A percentile compares a stretch with the other conserved stretches of the same genome.
Conservation (phyloP, 2,797 vertebrate species). For the Bradypodion pumilum region DNA sequence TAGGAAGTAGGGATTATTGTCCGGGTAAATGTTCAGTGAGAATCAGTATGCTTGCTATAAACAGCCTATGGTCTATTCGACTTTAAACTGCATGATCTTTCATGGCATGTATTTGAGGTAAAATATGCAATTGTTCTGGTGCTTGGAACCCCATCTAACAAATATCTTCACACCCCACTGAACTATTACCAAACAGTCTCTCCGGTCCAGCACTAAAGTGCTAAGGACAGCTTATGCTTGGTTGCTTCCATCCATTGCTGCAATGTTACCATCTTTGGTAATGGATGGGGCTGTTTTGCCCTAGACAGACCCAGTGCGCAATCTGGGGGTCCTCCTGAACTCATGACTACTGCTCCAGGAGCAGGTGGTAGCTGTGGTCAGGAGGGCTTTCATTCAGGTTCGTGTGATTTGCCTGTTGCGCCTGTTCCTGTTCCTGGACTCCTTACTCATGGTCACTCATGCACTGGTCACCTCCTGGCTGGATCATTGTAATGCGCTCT, state of each 20-base stretch:
- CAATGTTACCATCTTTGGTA: too few species aligned
- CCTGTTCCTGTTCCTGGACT: too few species aligned
- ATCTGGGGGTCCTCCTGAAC: too few species aligned
- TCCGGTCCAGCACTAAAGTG: neutral
- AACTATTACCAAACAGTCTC: neutral
- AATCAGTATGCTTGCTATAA: neutral
- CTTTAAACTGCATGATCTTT: neutral
- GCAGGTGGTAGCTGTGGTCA: too few species aligned
- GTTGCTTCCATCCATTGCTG: neutral
- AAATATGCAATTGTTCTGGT: neutral
- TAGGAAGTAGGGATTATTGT: neutral
- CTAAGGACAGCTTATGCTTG: neutral
- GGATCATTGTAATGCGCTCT: too few species aligned
- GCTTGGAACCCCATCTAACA: neutral
- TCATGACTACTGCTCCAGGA: too few species aligned
- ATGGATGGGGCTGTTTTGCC: too few species aligned
- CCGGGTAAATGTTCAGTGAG: neutral
- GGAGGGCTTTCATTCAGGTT: too few species aligned
- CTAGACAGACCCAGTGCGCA: too few species aligned
- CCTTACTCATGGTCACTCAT: too few species aligned
- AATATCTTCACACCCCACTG: neutral
- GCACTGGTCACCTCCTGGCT: too few species aligned
- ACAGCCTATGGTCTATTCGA: neutral
- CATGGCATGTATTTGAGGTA: neutral
- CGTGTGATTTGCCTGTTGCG: too few species aligned